Conservation (phyloP, 2,113 vertebrate species). For the Peromyscus maniculatus region DNA sequence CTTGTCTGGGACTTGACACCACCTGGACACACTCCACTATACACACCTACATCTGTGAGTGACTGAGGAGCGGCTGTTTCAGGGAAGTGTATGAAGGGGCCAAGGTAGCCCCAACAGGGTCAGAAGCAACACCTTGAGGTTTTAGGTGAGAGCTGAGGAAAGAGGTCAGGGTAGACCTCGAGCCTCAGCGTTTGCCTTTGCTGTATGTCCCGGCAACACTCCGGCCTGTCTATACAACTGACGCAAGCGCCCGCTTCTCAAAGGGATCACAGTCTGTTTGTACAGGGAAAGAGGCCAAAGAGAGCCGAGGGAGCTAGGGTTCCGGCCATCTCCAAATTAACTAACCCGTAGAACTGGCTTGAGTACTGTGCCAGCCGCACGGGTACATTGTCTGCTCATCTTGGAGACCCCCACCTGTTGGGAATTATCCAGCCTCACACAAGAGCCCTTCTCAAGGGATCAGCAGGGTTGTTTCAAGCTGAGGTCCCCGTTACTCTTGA, state of each 20-base stretch:
- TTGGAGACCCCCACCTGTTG: not conserved
- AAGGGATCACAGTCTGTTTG: not conserved
- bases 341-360: not conserved
- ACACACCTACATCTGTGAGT: not conserved
- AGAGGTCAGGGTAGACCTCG: not conserved
- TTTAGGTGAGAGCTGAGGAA: not conserved
- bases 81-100: not conserved
- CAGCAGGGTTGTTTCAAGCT: conserved; percentile 77
- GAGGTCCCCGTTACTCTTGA: conserved; percentile 66
- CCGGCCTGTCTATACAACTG: not conserved
- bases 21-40: not conserved
- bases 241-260: not conserved
- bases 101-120: not conserved
- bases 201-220: too few relatives aligned
- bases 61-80: not conserved
- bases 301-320: not conserved
- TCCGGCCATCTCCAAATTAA: not conserved
- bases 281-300: not conserved
- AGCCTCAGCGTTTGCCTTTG: not conserved
- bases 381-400: not conserved
- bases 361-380: not conserved
- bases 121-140: not conserved
- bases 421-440: not conserved
- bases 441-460: conserved; percentile 68
- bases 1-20: not conserved